Conservation (phyloP, 2,888 invertebrate genomes). For the Trypoxylon attenuatum region DNA sequence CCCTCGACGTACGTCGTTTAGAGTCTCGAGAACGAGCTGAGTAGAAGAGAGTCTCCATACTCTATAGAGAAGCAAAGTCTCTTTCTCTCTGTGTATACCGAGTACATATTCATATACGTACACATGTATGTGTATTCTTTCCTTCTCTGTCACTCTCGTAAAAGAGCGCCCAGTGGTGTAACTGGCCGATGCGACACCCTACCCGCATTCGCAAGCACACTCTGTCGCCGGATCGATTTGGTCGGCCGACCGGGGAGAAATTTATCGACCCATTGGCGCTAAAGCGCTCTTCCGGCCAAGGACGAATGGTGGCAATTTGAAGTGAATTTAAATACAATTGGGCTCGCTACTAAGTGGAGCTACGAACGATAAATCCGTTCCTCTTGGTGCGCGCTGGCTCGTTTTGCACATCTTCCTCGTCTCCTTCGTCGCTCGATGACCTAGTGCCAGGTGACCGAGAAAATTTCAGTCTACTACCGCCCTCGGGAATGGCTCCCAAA, state of each 20-base stretch:
- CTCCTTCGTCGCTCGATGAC: conserved; percentile 16
- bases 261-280: conserved; percentile 41
- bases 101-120: no score
- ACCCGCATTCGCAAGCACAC: neutral
- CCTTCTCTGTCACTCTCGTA: no score
- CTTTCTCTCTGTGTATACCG: conserved; percentile 2
- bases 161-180: no score
- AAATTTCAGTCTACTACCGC: conserved; percentile 6
- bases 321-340: conserved; percentile 57
- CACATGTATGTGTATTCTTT: no score
- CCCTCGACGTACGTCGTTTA: conserved; percentile 39
- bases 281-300: conserved; percentile 25
- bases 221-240: neutral
- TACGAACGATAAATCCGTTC: conserved; percentile 24
- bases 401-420: neutral
- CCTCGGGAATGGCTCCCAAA: conserved; percentile 1
- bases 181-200: no score
- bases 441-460: conserved; percentile 39
- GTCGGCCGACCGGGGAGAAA: conserved; percentile 1
- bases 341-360: conserved; percentile 7
- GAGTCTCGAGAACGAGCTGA: conserved; percentile 21
- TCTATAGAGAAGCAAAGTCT: neutral
- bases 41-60: neutral
- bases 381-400: conserved; percentile 1
- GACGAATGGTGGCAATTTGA: conserved; percentile 39